Evolutionary conservation across 2,113 vertebrate species (phyloP).

Genomic region (Pithys albifrons): DNA sequence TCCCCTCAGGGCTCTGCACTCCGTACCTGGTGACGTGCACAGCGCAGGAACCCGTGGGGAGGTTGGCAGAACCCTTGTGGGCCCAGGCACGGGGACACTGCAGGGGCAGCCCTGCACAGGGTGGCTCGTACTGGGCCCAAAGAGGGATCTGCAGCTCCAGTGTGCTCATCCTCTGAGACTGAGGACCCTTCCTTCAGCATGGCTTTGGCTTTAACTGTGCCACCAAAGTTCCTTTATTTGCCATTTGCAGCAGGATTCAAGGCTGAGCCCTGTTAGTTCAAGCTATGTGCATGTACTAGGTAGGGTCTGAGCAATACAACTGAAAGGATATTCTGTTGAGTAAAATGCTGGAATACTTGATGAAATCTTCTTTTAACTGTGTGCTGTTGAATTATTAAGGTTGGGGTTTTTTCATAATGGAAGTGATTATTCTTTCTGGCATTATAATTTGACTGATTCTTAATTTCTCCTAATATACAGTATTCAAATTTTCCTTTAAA

Average conservation of each 20-base stretch:
- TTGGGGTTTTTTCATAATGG: not conserved
- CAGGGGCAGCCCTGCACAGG: not conserved
- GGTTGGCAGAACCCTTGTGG: not conserved
- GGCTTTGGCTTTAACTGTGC: not conserved
- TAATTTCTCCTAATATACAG: not conserved
- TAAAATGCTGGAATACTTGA: not conserved
- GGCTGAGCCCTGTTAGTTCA: not conserved
- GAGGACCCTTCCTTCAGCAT: not conserved
- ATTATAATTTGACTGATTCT: not conserved
- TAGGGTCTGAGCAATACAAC: not conserved
- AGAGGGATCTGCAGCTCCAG: not conserved
- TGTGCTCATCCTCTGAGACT: not conserved
- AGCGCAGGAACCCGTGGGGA: accelerated
- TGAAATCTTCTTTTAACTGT: not conserved
- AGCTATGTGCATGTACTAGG: not conserved
- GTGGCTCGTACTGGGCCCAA: not conserved
- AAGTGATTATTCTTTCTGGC: not conserved
- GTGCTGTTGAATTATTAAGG: not conserved
- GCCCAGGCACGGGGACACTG: accelerated
- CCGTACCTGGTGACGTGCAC: accelerated
- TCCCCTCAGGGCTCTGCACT: accelerated
- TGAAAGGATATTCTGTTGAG: not conserved
- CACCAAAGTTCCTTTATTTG: not conserved
- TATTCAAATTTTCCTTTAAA: conserved; percentile 11
- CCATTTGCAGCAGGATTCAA: not conserved